Evolutionary conservation across 1,140 invertebrate species (phyloP), one percentile per base, ranked within the genome.

Genomic region (Bombus pascuorum): DNA sequence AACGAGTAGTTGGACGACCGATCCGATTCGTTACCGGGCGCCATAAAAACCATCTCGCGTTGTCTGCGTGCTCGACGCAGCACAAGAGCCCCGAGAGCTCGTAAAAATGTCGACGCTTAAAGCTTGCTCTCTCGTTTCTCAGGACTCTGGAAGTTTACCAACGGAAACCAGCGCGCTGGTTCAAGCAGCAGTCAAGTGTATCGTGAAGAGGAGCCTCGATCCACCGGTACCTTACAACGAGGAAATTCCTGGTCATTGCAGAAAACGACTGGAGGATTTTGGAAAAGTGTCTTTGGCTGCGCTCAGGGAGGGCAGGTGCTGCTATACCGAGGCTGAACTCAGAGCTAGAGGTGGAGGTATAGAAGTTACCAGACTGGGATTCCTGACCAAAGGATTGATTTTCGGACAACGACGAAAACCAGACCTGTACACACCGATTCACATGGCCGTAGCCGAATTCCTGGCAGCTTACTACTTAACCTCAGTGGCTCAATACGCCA

Each of bases 401-500:
- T 95, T 95, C 66, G 94, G 94, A 0, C 93, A 91, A 80, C 90
- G 87, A 83, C 87, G 91, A 39, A 95, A 94, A 71, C 78, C 91
- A 0, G 94, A 94, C 62, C 91, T 94, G 65, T 96, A 94, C 88
- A 94, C 95, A n/a, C 95, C 96, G 0, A 92, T 96, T 15, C 96
- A 96, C 88, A 91, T 93, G 66, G 93, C 95, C 3, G 94, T 96
- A 47, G 94, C 95, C 22, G 95, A 96, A 73, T 96, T 95, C 85
- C 90, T 96, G 3, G 95, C 96, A 1, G 96, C 96, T 8, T 96
- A 96, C 80, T 96, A 96, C 89, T 91, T 96, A 6, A 95, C 95
- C 1, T 96, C 95, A 1, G 93, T 96, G 1, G 95, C 95, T 5
- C 95, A 95, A 79, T 95, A 96, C 88, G 93, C 96, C 0, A 95